A percentile compares a stretch with the other conserved stretches of the same genome.
Evolutionary conservation across 2,888 invertebrate species (phyloP).

Genomic region (Luperina nickerlii): DNA sequence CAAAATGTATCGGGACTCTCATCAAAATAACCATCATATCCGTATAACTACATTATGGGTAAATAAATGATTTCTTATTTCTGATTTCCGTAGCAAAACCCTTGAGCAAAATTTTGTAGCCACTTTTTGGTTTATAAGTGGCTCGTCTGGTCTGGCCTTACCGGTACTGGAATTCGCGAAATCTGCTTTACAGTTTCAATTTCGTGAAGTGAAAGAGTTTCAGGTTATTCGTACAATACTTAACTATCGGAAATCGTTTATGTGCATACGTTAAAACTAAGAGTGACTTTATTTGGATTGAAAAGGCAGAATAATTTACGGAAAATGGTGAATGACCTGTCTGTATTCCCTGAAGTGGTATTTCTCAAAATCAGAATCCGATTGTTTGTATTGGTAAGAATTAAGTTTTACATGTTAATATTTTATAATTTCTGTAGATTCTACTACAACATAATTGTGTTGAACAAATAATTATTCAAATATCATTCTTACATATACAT

Average conservation of each 20-base stretch:
- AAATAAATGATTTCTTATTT: no score
- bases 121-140: neutral
- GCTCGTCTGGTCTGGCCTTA: constrained; percentile 13
- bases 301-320: neutral
- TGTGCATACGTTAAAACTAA: constrained; percentile 1
- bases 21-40: no score
- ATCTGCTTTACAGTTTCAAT: constrained; percentile 74
- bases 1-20: no score
- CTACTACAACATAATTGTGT: no score
- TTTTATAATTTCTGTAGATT: no score
- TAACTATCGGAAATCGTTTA: constrained; percentile 18
- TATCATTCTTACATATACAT: no score
- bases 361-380: neutral
- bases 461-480: no score
- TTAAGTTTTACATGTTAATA: neutral
- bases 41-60: no score
- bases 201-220: constrained; percentile 73
- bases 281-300: neutral
- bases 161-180: constrained; percentile 62
- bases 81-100: no score
- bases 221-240: constrained; percentile 19
- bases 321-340: neutral
- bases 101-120: neutral
- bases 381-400: neutral
- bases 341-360: neutral